phyloP scores from a whole-genome alignment of 2,888 invertebrate species.

The Diadegma fenestrale region DNA sequence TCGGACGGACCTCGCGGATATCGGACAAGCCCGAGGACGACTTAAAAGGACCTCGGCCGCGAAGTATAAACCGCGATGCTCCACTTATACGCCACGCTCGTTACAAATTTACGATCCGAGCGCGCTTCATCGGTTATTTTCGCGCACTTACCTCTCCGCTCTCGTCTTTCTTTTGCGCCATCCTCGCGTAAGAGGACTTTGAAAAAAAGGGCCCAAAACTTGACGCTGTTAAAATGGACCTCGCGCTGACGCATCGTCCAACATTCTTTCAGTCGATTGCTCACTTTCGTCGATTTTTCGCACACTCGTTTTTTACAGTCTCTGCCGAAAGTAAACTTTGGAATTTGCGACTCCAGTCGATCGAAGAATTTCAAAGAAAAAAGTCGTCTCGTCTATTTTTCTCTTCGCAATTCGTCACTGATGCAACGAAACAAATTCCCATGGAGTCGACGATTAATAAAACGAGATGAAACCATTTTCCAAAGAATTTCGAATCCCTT shows the following conservation, averaged over 20 bases:
- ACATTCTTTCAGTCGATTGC: background rate
- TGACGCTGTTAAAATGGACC: slow-evolving; percentile 36
- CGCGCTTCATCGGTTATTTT: slow-evolving; percentile 56
- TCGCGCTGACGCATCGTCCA: slow-evolving; percentile 54
- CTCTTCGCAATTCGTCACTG: background rate
- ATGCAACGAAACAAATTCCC: background rate
- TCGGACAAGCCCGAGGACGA: slow-evolving; percentile 65
- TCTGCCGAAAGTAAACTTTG: background rate
- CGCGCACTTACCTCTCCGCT: slow-evolving; percentile 24
- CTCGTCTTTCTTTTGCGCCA: slow-evolving; percentile 34
- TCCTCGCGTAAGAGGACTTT: slow-evolving; percentile 36
- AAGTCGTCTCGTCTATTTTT: background rate
- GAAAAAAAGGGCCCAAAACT: slow-evolving; percentile 7
- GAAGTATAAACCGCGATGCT: slow-evolving; percentile 52
- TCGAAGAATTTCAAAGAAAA: background rate
- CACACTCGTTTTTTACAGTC: no score
- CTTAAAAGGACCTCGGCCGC: slow-evolving; percentile 77
- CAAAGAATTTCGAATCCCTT: no score
- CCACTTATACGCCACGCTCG: background rate
- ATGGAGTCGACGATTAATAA: background rate
- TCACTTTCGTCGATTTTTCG: slow-evolving; percentile 18
- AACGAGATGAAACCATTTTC: background rate
- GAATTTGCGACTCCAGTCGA: background rate
- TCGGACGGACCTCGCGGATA: slow-evolving; percentile 27
- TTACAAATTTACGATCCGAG: slow-evolving; percentile 32